These are phyloP conservation scores for Parthenolecanium corni DNA, from an alignment of 2,888 invertebrate genomes.

Conservation along the genomic window DNA sequence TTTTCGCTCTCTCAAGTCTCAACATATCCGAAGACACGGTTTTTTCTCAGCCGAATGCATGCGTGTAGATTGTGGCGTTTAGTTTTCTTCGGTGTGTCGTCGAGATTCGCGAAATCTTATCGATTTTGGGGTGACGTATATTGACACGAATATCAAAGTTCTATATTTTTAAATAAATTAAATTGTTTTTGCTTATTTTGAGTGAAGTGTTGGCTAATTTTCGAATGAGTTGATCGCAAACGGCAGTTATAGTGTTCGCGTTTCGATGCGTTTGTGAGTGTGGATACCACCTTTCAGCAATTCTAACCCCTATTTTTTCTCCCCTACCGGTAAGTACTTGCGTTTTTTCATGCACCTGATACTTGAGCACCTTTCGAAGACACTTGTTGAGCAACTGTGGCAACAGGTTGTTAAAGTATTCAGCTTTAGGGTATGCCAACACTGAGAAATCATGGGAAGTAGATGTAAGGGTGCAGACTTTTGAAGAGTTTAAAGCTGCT, in stretches of 20 bases:
- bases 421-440: no score
- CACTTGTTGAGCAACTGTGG: no score
- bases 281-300: no score
- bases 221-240: background rate
- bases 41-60: constrained; percentile 5
- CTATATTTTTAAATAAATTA: no score
- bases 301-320: background rate
- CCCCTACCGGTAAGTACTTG: background rate
- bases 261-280: constrained; percentile 12
- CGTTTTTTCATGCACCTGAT: no score
- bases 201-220: background rate
- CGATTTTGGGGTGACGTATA: background rate
- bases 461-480: no score
- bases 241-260: constrained; percentile 5
- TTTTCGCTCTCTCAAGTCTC: no score
- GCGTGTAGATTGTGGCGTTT: constrained; percentile 10
- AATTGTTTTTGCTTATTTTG: background rate
- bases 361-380: no score
- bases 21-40: constrained; percentile 4
- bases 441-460: no score
- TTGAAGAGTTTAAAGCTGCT: no score
- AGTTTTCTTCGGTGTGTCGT: background rate
- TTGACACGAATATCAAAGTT: background rate
- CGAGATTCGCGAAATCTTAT: background rate
- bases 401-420: no score